These are phyloP conservation scores for Phrynosoma platyrhinos DNA, from an alignment of 2,113 vertebrate genomes.

Conservation along the genomic window DNA sequence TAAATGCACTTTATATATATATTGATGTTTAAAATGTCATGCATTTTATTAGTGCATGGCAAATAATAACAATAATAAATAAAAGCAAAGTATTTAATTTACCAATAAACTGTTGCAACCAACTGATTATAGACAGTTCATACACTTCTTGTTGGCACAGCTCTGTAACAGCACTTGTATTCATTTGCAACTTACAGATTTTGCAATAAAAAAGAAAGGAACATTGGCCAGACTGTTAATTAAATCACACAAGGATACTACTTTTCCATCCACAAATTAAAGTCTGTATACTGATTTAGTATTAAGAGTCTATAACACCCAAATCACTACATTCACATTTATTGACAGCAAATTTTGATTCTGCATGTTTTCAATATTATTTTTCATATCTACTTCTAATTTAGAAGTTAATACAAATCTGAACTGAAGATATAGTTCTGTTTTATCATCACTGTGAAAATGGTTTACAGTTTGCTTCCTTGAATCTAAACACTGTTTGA, in stretches of 20 bases:
- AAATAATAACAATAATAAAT: background rate
- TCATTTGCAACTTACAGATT: conserved; percentile 61
- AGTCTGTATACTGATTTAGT: conserved; percentile 53
- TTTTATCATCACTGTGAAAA: background rate
- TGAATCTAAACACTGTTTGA: background rate
- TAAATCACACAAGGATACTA: conserved; percentile 48
- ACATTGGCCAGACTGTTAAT: conserved; percentile 61
- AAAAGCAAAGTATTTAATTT: background rate
- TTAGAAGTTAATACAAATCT: background rate
- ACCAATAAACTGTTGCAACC: conserved; percentile 24
- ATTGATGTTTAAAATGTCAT: background rate
- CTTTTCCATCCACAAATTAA: conserved; percentile 40
- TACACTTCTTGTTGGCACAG: conserved; percentile 58
- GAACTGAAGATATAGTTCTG: background rate
- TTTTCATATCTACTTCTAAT: conserved; percentile 21
- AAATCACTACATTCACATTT: conserved; percentile 48
- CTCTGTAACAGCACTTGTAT: conserved; percentile 28
- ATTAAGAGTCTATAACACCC: background rate
- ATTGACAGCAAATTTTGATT: conserved; percentile 52
- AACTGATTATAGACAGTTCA: background rate
- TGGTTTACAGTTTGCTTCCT: background rate
- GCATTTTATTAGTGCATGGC: conserved; percentile 19
- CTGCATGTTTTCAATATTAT: conserved; percentile 48
- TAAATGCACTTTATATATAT: background rate
- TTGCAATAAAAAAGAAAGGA: conserved; percentile 57